Evolutionary conservation across 2,113 vertebrate genomes (phyloP), one percentile per base, ranked within the genome.

Genomic region (Cervus canadensis): DNA sequence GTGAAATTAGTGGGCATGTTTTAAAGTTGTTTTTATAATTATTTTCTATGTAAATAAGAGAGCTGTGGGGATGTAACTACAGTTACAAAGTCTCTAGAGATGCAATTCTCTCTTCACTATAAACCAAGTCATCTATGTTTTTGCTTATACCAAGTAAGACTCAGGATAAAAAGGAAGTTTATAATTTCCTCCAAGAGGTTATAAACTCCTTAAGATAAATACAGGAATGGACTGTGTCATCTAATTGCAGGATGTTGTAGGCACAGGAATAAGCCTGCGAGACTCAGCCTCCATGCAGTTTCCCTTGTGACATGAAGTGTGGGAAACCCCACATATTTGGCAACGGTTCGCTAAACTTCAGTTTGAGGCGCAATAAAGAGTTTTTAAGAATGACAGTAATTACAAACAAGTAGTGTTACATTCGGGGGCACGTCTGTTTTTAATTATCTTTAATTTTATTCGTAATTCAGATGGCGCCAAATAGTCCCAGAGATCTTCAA

Each of bases 171-270:
- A 82, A 95, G 95, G 91, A 97, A 92, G 91, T 97, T 97, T 97
- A 98, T 91, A 67, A 82, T 89, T 95, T 94, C 59, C 91, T 96
- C 64, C 52, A 67, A 87, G 54, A 92, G 83, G 82, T 93, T 85
- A 85, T 94, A 95, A 97, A 90, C 91, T 92, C 85, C 92, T 92
- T 45, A 52, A 92, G 76, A 94, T 91, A 97, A 97, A 97, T 74
- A 93, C 62, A 91, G 45, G 67, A 54, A 48, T 14, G 43, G 12
- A 43, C 48, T 40, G 59, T 97, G 96, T 92, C 96, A 86, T 93
- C 91, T 91, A 82, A 97, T 90, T 76, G 85, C 91, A 92, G 93
- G 93, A 94, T 78, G 48, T 59, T 30, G 92, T 74, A 60, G 91
- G 25, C 96, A 85, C 6, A 64, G 64, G 89, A 64, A 89, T n/a